Conservation (phyloP, 2,797 vertebrate genomes). For the Mormyrops attenuatus region DNA sequence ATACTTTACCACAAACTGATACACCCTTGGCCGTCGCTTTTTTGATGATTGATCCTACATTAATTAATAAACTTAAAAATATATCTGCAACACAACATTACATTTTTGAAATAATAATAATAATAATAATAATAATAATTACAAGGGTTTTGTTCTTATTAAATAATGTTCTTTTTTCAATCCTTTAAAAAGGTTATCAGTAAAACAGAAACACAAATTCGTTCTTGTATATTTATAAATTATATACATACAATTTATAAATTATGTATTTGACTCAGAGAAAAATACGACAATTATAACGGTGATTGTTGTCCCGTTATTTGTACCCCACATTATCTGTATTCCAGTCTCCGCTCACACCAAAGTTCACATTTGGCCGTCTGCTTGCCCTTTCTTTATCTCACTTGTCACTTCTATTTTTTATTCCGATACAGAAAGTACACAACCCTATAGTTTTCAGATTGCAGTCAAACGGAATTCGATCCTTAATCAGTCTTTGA, state of each 20-base stretch:
- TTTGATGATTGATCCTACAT: neutral
- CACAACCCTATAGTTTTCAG: constrained; percentile 59
- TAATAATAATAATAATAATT: neutral
- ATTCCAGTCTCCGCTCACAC: neutral
- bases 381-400: constrained; percentile 47
- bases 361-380: constrained; percentile 49
- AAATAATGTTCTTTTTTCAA: neutral
- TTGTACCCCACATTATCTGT: neutral
- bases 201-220: neutral
- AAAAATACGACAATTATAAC: neutral
- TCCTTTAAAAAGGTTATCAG: neutral
- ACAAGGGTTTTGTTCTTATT: neutral
- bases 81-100: neutral
- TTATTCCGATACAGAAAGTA: constrained; percentile 63
- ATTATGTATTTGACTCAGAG: neutral
- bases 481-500: constrained; percentile 59
- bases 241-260: neutral
- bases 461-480: constrained; percentile 68
- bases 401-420: constrained; percentile 72
- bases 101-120: neutral
- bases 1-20: neutral
- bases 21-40: neutral
- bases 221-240: neutral
- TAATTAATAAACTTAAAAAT: neutral
- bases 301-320: neutral